phyloP scores from a whole-genome alignment of 2,113 vertebrate species.

The Coracopsis vasa region DNA sequence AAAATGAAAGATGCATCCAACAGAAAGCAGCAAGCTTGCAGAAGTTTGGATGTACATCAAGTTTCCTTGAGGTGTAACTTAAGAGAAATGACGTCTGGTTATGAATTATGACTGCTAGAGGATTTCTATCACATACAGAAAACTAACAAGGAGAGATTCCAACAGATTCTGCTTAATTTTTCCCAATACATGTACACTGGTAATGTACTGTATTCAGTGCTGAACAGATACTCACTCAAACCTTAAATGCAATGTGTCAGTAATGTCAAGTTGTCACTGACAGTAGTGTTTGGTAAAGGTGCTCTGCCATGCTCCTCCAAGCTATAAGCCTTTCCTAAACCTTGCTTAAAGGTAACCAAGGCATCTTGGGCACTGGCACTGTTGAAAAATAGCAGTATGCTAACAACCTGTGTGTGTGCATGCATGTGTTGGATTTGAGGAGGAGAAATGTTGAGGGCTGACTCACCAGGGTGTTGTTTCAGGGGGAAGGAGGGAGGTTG shows the following conservation, averaged over 20 bases:
- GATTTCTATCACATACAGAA: not conserved
- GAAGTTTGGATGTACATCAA: slow-evolving; percentile 59
- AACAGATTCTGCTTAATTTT: not conserved
- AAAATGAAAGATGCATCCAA: slow-evolving; percentile 33
- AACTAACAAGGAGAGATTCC: not conserved
- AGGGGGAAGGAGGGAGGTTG: not conserved
- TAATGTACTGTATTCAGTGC: not conserved
- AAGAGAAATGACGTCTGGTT: not conserved
- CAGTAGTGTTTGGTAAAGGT: not conserved
- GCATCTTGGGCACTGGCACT: not conserved
- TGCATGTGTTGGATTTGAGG: not conserved
- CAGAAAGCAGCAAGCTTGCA: slow-evolving; percentile 56
- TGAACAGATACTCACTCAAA: not conserved
- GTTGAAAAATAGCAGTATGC: not conserved
- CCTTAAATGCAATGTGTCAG: not conserved
- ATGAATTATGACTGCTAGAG: slow-evolving; percentile 13
- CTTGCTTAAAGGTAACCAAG: not conserved
- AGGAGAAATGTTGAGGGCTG: not conserved
- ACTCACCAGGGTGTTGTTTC: not conserved
- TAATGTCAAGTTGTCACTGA: not conserved
- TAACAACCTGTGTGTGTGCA: not conserved
- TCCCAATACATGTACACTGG: not conserved
- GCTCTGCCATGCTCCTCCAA: not conserved
- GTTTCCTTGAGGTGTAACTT: slow-evolving; percentile 37
- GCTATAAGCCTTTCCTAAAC: not conserved